These are phyloP conservation scores for Epinephelus awoara DNA, from an alignment of 2,797 vertebrate species.

Conservation along the genomic window DNA sequence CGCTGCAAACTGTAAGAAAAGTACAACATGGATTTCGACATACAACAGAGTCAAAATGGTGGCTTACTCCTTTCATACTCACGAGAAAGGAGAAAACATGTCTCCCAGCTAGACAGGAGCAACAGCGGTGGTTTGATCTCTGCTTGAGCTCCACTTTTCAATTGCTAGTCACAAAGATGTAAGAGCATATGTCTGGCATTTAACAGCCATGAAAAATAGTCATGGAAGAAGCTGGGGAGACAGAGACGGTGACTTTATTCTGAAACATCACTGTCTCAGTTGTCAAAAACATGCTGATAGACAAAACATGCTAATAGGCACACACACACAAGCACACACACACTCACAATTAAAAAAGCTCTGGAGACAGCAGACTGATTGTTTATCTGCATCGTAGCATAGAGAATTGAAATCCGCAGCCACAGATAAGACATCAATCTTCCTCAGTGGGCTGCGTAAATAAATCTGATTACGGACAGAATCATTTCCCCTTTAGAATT, in stretches of 20 bases:
- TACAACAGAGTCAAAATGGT: conserved; percentile 71
- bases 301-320: conserved; percentile 59
- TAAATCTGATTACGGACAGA: conserved; percentile 89
- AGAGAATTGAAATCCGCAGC: conserved; percentile 85
- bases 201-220: conserved; percentile 79
- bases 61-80: conserved; percentile 43
- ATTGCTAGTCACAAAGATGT: conserved; percentile 78
- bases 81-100: conserved; percentile 59
- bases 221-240: conserved; percentile 58
- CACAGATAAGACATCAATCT: conserved; percentile 88
- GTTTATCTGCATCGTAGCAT: conserved; percentile 83
- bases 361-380: conserved; percentile 79
- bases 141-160: conserved; percentile 82
- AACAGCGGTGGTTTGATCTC: conserved; percentile 79
- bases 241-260: conserved; percentile 61
- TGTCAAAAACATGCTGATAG: conserved; percentile 63
- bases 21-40: conserved; percentile 50
- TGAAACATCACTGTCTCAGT: conserved; percentile 49
- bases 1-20: conserved; percentile 16
- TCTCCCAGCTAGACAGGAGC: conserved; percentile 72
- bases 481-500: conserved; percentile 88
- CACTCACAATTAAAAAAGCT: conserved; percentile 81
- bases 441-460: conserved; percentile 84
- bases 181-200: conserved; percentile 82
- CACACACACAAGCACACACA: conserved; percentile 21